Percentiles rank a stretch among this genome's conserved stretches.
These are phyloP conservation scores for Scomber japonicus DNA, from an alignment of 2,113 vertebrate genomes.

Conservation along the genomic window DNA sequence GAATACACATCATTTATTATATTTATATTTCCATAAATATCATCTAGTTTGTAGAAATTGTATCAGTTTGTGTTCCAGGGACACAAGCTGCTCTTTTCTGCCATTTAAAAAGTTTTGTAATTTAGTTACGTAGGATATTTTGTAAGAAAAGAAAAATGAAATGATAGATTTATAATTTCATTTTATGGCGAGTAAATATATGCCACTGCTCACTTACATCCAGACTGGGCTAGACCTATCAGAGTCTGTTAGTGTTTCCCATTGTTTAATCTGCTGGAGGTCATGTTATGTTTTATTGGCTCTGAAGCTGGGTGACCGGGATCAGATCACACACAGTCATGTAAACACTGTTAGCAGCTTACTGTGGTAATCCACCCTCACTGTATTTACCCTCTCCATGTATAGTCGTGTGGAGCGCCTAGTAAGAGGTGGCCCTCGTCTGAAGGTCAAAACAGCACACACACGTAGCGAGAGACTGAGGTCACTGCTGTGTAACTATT, in stretches of 20 bases:
- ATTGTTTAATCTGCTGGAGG: slow-evolving; percentile 46
- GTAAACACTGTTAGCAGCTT: slow-evolving; percentile 70
- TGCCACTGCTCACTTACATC: too few species aligned
- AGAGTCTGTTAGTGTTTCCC: slow-evolving; percentile 2
- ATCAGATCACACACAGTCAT: slow-evolving; percentile 57
- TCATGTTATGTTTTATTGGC: slow-evolving; percentile 50
- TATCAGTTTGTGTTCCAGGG: background rate
- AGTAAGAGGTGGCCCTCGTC: slow-evolving; percentile 34
- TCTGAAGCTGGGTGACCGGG: slow-evolving; percentile 16
- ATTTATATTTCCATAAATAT: background rate
- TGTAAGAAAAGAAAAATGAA: too few species aligned
- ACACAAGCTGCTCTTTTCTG: background rate
- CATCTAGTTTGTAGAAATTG: background rate
- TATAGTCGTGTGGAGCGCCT: slow-evolving; percentile 19
- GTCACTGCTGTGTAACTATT: slow-evolving; percentile 76
- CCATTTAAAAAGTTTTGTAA: background rate
- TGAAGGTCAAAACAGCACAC: slow-evolving; percentile 60
- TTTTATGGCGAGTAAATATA: too few species aligned
- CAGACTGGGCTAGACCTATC: background rate
- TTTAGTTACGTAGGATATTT: background rate
- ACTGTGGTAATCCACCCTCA: slow-evolving; percentile 59
- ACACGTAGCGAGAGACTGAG: slow-evolving; percentile 14
- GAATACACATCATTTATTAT: background rate
- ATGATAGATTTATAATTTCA: too few species aligned
- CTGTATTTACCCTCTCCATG: slow-evolving; percentile 63